Percentiles rank a stretch among this genome's conserved stretches.
Conservation (phyloP, 2,888 invertebrate genomes). For the Rosalia funebris region DNA sequence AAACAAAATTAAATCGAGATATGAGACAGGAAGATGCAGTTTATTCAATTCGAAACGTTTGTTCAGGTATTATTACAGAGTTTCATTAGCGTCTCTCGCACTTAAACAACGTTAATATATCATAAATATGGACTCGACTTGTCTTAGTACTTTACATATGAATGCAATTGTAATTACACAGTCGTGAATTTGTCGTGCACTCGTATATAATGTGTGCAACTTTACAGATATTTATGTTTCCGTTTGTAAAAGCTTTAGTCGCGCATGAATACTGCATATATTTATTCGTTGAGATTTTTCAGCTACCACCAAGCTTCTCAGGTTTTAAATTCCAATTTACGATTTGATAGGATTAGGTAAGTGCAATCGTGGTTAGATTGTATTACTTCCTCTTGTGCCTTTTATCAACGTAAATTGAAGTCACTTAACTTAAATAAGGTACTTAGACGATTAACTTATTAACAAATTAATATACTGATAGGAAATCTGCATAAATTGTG, state of each 20-base stretch:
- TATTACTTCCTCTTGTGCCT: too few relatives aligned
- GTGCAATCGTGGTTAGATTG: too few relatives aligned
- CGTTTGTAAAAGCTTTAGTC: conserved; percentile 13
- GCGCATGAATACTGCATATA: conserved; percentile 13
- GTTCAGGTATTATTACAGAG: neutral
- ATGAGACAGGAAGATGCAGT: too few relatives aligned
- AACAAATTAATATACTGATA: too few relatives aligned
- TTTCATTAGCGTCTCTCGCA: conserved; percentile 3
- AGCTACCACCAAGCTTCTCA: neutral
- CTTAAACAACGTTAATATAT: conserved; percentile 12
- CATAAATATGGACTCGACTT: conserved; percentile 1
- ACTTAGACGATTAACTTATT: too few relatives aligned
- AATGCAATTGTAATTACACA: conserved; percentile 16
- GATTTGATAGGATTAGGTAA: conserved; percentile 7
- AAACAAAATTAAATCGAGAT: too few relatives aligned
- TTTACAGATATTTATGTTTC: conserved; percentile 10
- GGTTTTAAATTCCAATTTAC: conserved; percentile 7
- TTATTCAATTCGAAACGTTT: too few relatives aligned
- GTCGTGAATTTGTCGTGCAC: conserved; percentile 9
- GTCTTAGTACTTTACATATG: conserved; percentile 20
- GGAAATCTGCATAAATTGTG: too few relatives aligned
- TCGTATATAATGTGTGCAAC: neutral
- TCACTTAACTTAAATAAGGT: too few relatives aligned
- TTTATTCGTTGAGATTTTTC: conserved; percentile 3
- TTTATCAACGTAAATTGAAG: too few relatives aligned